Evolutionary conservation across 2,113 vertebrate genomes (phyloP).

Genomic region (Eretmochelys imbricata): DNA sequence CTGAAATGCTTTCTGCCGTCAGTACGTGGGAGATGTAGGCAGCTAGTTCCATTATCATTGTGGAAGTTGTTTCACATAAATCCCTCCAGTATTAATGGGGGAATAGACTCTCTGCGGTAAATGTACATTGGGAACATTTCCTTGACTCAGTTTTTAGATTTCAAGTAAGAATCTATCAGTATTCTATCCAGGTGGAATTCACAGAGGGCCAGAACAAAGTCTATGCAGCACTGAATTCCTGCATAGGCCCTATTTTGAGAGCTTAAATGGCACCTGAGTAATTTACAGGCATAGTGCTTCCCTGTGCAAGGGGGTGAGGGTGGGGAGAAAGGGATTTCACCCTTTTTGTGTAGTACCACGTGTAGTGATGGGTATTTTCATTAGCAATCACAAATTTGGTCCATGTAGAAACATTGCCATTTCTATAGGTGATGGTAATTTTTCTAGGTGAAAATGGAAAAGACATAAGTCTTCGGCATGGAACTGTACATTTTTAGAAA

Average conservation of each 20-base stretch:
- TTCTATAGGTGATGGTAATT: neutral
- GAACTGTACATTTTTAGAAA: neutral
- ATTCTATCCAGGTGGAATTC: neutral
- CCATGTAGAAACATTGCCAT: neutral
- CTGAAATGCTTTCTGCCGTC: neutral
- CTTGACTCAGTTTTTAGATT: neutral
- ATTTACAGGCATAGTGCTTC: neutral
- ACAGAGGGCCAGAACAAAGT: accelerated
- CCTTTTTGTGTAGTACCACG: neutral
- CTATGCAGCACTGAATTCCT: neutral
- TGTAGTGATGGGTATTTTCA: neutral
- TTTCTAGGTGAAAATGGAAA: neutral
- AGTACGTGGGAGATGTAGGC: neutral
- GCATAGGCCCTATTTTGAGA: neutral
- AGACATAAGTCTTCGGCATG: neutral
- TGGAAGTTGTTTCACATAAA: slow-evolving; percentile 40
- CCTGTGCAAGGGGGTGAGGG: neutral
- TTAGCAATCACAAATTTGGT: neutral
- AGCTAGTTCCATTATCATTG: slow-evolving; percentile 69
- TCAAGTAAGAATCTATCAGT: neutral
- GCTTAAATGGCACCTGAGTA: neutral
- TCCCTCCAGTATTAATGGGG: slow-evolving; percentile 40
- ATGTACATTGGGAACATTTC: neutral
- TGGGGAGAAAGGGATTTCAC: neutral
- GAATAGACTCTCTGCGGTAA: slow-evolving; percentile 6